phyloP scores from a whole-genome alignment of 2,888 invertebrate species.

The Chorisops tibialis region DNA sequence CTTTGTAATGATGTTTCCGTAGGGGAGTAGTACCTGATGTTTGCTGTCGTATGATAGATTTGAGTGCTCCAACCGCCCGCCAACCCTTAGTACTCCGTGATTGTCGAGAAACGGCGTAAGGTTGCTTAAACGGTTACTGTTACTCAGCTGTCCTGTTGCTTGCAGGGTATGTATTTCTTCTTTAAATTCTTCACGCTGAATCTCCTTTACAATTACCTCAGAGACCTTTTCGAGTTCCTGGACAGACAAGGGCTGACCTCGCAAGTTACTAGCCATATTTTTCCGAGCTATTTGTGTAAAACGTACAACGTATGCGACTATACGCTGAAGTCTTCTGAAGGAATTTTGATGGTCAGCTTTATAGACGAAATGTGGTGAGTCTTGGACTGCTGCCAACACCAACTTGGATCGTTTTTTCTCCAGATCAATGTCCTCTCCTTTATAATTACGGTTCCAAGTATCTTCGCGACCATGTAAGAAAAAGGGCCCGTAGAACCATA shows the following conservation, averaged over 20 bases:
- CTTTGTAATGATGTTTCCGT: constrained; percentile 25
- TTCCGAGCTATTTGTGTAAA: no score
- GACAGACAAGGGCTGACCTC: background rate
- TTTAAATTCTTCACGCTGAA: background rate
- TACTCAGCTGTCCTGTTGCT: background rate
- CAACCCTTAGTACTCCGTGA: constrained; percentile 38
- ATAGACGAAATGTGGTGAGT: background rate
- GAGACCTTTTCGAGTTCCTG: background rate
- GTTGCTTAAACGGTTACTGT: background rate
- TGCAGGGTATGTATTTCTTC: background rate
- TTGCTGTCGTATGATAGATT: constrained; percentile 32
- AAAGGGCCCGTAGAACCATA: constrained; percentile 29
- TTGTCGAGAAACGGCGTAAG: constrained; percentile 29
- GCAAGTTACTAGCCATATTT: no score
- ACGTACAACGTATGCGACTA: no score
- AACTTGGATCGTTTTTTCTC: background rate
- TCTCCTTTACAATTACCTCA: background rate
- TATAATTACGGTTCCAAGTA: no score
- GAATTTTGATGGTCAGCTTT: background rate
- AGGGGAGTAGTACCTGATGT: constrained; percentile 38
- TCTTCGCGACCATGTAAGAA: background rate
- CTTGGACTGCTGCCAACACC: background rate
- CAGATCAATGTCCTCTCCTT: no score
- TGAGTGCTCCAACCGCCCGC: constrained; percentile 36
- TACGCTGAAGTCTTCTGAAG: background rate